These are phyloP conservation scores for Pholis gunnellus DNA, from an alignment of 2,113 vertebrate species.

Conservation along the genomic window DNA sequence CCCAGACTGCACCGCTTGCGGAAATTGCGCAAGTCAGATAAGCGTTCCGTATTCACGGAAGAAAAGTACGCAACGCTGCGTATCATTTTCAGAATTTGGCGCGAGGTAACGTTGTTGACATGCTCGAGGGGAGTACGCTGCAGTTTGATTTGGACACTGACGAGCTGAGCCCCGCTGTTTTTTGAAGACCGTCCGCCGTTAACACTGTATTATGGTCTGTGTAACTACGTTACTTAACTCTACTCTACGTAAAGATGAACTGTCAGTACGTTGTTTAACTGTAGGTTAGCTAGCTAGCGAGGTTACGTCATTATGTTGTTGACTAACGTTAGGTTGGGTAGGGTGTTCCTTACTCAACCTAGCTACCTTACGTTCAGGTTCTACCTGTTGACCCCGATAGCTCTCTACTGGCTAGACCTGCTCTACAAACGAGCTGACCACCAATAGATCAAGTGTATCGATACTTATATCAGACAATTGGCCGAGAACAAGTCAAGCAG, in stretches of 20 bases:
- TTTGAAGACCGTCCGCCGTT: not conserved
- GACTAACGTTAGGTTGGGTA: constrained; percentile 18
- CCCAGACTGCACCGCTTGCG: constrained; percentile 78
- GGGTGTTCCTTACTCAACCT: not conserved
- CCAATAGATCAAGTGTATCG: not conserved
- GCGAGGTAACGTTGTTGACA: constrained; percentile 45
- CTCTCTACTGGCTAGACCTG: not conserved
- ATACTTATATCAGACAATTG: not conserved
- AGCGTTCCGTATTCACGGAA: constrained; percentile 46
- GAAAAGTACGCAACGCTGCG: constrained; percentile 25
- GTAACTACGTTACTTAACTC: not conserved
- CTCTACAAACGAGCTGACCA: not conserved
- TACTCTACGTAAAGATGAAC: rapidly evolving
- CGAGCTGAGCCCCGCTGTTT: not conserved
- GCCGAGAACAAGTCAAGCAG: not conserved
- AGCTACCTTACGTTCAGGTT: not conserved
- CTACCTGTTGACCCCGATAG: not conserved
- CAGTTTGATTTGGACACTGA: not conserved
- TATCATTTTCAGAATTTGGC: constrained; percentile 72
- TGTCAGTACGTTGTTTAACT: constrained; percentile 9
- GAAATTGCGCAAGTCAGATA: constrained; percentile 59
- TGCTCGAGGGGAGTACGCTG: not conserved
- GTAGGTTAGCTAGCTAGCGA: not conserved
- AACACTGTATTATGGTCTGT: constrained; percentile 36
- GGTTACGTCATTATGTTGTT: constrained; percentile 13